Evolutionary conservation across 2,797 vertebrate species (phyloP).

Genomic region (Sebastolobus alascanus): DNA sequence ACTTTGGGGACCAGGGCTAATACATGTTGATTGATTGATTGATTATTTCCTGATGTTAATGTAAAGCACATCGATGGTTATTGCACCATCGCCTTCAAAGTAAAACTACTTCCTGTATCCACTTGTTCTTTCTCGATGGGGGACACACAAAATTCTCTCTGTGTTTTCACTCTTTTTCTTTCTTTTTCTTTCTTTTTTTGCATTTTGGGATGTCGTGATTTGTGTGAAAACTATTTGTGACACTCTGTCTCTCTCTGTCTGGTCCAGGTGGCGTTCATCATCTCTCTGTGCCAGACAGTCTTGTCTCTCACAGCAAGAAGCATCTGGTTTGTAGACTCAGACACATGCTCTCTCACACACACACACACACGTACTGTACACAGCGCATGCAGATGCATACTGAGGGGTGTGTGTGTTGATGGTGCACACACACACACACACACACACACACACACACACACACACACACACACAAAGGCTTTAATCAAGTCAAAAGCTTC

Average conservation of each 20-base stretch:
- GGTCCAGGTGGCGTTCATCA: constrained; percentile 48
- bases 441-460: constrained; percentile 28
- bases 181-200: not conserved
- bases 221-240: constrained; percentile 31
- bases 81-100: not conserved
- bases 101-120: not conserved
- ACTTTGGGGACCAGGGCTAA: too few species aligned
- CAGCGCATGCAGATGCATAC: not conserved
- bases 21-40: too few species aligned
- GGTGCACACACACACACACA: constrained; percentile 14
- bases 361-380: constrained; percentile 26
- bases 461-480: constrained; percentile 46
- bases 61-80: too few species aligned
- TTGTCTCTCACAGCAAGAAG: constrained; percentile 54
- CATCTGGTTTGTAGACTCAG: constrained; percentile 50
- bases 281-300: constrained; percentile 46
- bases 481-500: constrained; percentile 71
- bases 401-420: not conserved
- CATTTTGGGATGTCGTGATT: not conserved
- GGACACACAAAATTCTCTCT: not conserved
- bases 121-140: not conserved
- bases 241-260: constrained; percentile 12
- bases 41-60: too few species aligned
- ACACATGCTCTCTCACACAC: constrained; percentile 14
- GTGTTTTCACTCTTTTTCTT: not conserved